Evolutionary conservation across 2,113 vertebrate genomes (phyloP).

Genomic region (Marmota monax): DNA sequence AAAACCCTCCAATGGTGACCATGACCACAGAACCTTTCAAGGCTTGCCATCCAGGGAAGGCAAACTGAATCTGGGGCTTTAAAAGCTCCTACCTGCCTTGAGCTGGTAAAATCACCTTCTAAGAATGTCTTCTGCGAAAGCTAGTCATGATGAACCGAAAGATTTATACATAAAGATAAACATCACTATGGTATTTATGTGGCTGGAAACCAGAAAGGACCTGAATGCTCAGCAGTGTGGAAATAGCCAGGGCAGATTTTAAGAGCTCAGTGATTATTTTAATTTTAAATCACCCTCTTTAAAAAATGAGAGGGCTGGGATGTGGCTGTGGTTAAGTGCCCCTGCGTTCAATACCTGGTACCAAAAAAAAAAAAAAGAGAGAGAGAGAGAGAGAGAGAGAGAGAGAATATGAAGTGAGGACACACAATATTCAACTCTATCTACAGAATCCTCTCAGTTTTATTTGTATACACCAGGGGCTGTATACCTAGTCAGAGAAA

Average conservation of each 20-base stretch:
- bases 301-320: neutral
- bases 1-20: neutral
- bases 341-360: no score
- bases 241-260: neutral
- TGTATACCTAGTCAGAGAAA: neutral
- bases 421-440: neutral
- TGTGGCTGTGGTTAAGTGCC: no score
- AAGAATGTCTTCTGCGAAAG: slow-evolving; percentile 56
- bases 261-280: neutral
- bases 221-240: neutral
- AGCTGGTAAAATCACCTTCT: slow-evolving; percentile 31
- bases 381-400: no score
- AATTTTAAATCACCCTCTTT: neutral
- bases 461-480: neutral
- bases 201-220: neutral
- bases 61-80: neutral
- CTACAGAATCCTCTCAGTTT: neutral
- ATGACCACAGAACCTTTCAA: neutral
- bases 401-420: neutral
- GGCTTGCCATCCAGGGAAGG: neutral
- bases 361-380: no score
- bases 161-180: neutral
- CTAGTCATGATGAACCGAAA: neutral
- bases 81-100: neutral
- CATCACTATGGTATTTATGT: neutral